These are phyloP conservation scores for Patella caerulea DNA, from an alignment of 2,888 invertebrate genomes.

Conservation along the genomic window DNA sequence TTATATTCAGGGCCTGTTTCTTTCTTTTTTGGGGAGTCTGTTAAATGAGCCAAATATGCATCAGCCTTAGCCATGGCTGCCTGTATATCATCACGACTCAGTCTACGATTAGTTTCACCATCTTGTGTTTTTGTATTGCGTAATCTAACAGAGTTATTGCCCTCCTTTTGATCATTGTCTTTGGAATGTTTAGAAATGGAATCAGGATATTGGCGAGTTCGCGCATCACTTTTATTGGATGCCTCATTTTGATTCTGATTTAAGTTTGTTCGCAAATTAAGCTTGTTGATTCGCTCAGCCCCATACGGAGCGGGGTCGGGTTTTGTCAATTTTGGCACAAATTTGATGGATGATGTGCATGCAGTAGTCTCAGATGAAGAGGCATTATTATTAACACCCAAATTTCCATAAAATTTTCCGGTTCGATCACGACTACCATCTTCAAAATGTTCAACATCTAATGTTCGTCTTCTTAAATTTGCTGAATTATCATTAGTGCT, in stretches of 20 bases:
- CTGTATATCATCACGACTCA: slow-evolving; percentile 60
- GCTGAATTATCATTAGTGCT: not conserved
- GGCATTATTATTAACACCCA: not conserved
- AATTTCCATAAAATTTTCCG: not conserved
- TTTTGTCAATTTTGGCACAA: not conserved
- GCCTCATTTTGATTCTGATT: slow-evolving; percentile 8
- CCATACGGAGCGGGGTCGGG: too few species aligned
- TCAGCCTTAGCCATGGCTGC: slow-evolving; percentile 58
- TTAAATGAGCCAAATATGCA: slow-evolving; percentile 48
- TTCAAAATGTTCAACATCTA: not conserved
- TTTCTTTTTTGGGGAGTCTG: slow-evolving; percentile 39
- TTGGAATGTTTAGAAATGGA: slow-evolving; percentile 32
- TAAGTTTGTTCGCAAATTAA: slow-evolving; percentile 2
- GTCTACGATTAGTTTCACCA: slow-evolving; percentile 40
- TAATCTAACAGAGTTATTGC: not conserved
- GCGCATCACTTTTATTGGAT: not conserved
- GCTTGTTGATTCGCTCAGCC: not conserved
- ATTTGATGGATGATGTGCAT: not conserved
- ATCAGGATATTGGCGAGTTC: slow-evolving; percentile 15
- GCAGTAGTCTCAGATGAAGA: not conserved
- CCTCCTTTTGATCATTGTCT: slow-evolving; percentile 11
- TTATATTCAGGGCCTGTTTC: slow-evolving; percentile 28
- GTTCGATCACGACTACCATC: not conserved
- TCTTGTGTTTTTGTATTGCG: slow-evolving; percentile 24
- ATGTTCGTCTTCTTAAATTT: not conserved